Percentiles rank a stretch among this genome's conserved stretches.
Conservation (phyloP, 2,888 invertebrate species). For the Bhutanitis thaidina region DNA sequence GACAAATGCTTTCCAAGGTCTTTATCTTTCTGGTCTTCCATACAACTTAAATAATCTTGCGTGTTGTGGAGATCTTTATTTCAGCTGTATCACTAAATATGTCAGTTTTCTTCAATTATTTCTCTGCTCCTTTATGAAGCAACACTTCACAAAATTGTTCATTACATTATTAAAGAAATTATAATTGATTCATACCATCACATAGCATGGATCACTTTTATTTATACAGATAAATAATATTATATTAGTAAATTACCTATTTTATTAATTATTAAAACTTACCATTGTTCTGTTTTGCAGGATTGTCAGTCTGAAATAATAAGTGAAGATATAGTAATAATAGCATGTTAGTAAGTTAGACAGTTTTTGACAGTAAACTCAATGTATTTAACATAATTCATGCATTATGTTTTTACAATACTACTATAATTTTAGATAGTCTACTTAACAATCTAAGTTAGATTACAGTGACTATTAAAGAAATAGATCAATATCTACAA, state of each 20-base stretch:
- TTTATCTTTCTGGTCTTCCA: conserved; percentile 21
- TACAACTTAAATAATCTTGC: not conserved
- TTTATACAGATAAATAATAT: conserved; percentile 1
- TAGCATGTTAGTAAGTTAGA: not conserved
- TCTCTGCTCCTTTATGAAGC: conserved; percentile 25
- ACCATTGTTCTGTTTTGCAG: conserved; percentile 78
- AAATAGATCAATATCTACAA: conserved; percentile 34
- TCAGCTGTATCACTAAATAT: conserved; percentile 5
- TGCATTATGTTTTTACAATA: not conserved
- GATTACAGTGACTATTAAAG: conserved; percentile 41
- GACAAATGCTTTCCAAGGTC: conserved; percentile 26
- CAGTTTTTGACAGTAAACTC: not conserved
- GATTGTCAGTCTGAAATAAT: conserved; percentile 77
- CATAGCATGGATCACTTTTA: not conserved
- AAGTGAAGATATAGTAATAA: conserved; percentile 15
- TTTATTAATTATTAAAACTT: conserved; percentile 43
- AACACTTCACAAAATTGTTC: conserved; percentile 29
- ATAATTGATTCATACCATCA: conserved; percentile 4
- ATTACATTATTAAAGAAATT: conserved; percentile 3
- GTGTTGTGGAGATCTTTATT: not conserved
- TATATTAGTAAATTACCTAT: not conserved
- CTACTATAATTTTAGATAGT: conserved; percentile 11
- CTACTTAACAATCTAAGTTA: conserved; percentile 31
- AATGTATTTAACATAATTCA: not conserved
- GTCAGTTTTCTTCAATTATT: conserved; percentile 25